These are phyloP conservation scores for Stegastes partitus DNA, from an alignment of 2,113 vertebrate species.

Conservation along the genomic window DNA sequence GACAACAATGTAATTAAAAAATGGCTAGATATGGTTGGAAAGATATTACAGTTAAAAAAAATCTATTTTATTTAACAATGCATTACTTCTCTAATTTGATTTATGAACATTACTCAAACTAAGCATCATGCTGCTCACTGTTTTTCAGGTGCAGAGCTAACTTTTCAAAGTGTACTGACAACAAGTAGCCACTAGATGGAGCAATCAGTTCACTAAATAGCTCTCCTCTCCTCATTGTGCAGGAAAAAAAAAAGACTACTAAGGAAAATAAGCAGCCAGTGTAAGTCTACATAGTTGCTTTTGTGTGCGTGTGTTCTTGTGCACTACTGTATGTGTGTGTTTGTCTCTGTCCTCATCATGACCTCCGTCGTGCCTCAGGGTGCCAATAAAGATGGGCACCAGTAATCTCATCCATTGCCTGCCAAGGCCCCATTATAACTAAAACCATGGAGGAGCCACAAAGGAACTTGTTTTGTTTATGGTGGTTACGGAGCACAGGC, in stretches of 20 bases:
- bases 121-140: not conserved
- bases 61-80: too few species aligned
- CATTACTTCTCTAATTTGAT: not conserved
- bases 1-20: not conserved
- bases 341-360: conserved; percentile 7
- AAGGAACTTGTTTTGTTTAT: not conserved
- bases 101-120: not conserved
- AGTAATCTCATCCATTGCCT: conserved; percentile 47
- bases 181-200: conserved; percentile 66
- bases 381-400: conserved; percentile 45
- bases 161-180: conserved; percentile 28
- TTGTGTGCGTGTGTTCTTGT: not conserved
- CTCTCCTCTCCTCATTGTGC: too few species aligned
- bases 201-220: not conserved
- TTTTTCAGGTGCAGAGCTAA: accelerated
- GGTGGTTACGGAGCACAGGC: not conserved
- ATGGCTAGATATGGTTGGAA: too few species aligned
- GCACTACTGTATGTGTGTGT: not conserved
- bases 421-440: conserved; percentile 44
- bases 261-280: not conserved
- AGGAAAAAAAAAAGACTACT: not conserved
- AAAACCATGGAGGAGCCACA: not conserved
- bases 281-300: not conserved
- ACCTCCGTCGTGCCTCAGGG: conserved; percentile 39
- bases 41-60: too few species aligned